Evolutionary conservation across 2,113 vertebrate genomes (phyloP).

Genomic region (Pithys albifrons): DNA sequence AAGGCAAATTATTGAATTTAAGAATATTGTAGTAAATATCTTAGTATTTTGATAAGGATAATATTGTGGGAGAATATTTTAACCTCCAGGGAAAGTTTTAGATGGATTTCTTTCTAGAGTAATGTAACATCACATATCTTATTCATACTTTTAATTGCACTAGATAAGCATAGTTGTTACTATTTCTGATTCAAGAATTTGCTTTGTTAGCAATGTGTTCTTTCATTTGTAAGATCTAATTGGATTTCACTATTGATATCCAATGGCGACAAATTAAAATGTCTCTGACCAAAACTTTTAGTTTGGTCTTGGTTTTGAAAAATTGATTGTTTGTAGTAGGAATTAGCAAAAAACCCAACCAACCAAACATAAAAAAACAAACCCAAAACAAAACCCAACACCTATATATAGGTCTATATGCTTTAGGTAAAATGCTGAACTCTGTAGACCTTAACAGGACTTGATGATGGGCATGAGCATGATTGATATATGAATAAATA

Average conservation of each 20-base stretch:
- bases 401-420: neutral
- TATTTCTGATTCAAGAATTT: neutral
- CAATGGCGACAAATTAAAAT: neutral
- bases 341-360: neutral
- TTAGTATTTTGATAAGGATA: neutral
- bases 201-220: neutral
- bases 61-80: neutral
- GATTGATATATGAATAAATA: neutral
- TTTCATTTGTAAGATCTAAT: neutral
- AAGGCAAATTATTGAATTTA: neutral
- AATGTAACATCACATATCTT: neutral
- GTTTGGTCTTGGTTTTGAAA: neutral
- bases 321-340: neutral
- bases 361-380: neutral
- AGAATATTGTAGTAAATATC: neutral
- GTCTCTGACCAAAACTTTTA: neutral
- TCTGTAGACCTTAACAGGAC: neutral
- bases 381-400: too few relatives aligned
- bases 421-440: neutral
- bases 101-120: neutral
- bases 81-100: neutral
- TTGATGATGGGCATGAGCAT: rapidly evolving
- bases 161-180: neutral
- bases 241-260: neutral
- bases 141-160: neutral